A percentile compares a stretch with the other conserved stretches of the same genome.
phyloP scores from a whole-genome alignment of 2,113 vertebrate species.

The Myocastor coypus region DNA sequence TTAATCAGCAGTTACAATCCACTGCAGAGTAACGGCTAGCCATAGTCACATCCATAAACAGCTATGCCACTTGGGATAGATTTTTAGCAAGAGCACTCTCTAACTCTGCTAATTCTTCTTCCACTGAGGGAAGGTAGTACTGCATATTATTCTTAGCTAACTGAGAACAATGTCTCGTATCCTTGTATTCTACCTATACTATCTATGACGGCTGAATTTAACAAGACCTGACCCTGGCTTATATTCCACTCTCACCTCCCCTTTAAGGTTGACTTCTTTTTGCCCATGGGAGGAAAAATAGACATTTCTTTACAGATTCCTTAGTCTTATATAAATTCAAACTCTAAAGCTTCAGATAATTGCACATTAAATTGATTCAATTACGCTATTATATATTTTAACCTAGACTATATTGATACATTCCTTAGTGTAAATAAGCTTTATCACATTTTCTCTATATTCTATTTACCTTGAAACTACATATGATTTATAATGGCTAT shows the following conservation, averaged over 20 bases:
- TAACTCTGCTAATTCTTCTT: neutral
- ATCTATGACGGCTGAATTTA: neutral
- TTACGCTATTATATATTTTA: neutral
- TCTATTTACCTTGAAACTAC: neutral
- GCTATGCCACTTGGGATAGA: neutral
- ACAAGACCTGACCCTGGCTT: rapidly evolving
- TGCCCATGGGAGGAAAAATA: neutral
- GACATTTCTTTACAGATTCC: neutral
- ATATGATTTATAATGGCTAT: neutral
- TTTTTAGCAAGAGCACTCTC: neutral
- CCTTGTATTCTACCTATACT: too few relatives aligned
- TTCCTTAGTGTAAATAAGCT: neutral
- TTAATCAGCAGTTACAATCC: too few relatives aligned
- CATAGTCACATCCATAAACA: neutral
- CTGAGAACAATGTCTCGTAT: neutral
- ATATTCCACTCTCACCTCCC: neutral
- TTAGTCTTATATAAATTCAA: neutral
- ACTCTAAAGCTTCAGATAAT: neutral
- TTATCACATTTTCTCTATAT: neutral
- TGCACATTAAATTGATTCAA: neutral
- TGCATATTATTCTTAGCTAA: neutral
- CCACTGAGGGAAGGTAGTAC: neutral
- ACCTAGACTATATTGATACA: neutral
- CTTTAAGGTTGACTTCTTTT: neutral
- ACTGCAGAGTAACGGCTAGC: neutral